Conservation (phyloP, 2,113 vertebrate genomes). For the Brachypodius melanocephalos region DNA sequence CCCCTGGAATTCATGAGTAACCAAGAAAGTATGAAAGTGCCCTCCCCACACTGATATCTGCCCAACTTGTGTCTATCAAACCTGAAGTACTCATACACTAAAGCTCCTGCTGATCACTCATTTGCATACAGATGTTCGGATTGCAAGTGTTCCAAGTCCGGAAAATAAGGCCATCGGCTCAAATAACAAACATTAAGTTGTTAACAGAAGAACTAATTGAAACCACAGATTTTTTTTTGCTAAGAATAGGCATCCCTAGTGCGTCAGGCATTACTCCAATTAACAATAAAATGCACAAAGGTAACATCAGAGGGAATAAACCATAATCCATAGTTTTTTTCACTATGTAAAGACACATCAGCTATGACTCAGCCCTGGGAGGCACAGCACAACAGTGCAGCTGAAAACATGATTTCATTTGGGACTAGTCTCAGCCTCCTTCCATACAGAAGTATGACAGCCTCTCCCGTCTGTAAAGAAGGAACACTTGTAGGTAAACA, state of each 20-base stretch:
- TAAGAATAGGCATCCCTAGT: neutral
- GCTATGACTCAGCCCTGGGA: neutral
- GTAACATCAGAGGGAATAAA: neutral
- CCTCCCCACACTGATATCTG: neutral
- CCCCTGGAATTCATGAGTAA: conserved; percentile 38
- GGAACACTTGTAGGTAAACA: neutral
- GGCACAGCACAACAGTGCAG: neutral
- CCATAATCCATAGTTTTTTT: neutral
- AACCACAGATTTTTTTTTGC: neutral
- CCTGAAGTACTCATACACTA: neutral
- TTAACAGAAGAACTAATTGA: neutral
- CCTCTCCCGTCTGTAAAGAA: neutral
- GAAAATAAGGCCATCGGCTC: neutral
- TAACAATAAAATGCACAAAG: neutral
- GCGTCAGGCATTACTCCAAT: neutral
- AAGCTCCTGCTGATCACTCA: neutral
- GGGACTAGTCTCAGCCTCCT: neutral
- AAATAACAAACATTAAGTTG: neutral
- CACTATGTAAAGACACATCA: neutral
- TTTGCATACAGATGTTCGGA: neutral
- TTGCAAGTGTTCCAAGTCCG: neutral
- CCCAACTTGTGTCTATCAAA: neutral
- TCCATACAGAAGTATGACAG: neutral
- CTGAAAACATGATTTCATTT: neutral
- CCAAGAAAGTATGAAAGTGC: neutral